Evolutionary conservation across 1,140 invertebrate species (phyloP).

Genomic region (Goniozus legneri): DNA sequence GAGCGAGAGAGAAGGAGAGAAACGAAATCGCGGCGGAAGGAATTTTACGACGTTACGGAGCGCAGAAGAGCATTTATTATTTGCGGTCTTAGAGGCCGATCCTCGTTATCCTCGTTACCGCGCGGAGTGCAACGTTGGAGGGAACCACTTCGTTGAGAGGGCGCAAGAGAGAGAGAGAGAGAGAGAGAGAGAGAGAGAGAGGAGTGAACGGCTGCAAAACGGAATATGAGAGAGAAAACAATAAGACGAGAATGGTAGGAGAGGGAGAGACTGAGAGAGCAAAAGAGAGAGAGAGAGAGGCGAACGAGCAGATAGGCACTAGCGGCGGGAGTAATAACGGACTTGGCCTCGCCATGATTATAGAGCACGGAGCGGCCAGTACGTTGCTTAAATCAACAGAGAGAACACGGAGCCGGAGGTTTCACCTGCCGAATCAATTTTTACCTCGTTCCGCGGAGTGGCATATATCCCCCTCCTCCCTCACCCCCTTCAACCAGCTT

Average conservation of each 20-base stretch:
- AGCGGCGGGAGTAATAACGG: constrained; percentile 35
- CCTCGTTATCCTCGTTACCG: constrained; percentile 33
- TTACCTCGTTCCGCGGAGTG: constrained; percentile 31
- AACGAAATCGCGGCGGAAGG: constrained; percentile 14
- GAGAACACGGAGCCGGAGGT: constrained; percentile 35
- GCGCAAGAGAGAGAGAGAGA: constrained; percentile 4
- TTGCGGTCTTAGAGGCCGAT: constrained; percentile 31
- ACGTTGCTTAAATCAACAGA: constrained; percentile 39
- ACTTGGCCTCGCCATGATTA: constrained; percentile 34
- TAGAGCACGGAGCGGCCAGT: constrained; percentile 34
- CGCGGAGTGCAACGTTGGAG: constrained; percentile 16
- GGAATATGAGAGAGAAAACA: constrained; percentile 5
- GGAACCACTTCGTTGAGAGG: not conserved
- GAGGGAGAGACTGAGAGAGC: not conserved
- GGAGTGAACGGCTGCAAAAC: constrained; percentile 7
- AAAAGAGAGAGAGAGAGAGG: constrained; percentile 2
- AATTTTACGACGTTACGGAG: constrained; percentile 26
- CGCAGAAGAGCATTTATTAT: constrained; percentile 30
- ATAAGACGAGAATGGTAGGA: too few species aligned
- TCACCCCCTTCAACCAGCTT: not conserved
- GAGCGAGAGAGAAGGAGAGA: too few species aligned
- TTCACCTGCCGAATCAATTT: constrained; percentile 38
- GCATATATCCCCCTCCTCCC: not conserved
- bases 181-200: constrained; percentile 3
- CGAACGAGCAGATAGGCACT: constrained; percentile 24